Evolutionary conservation across 2,888 invertebrate species (phyloP), one percentile per base, ranked within the genome.

Genomic region (Drosophila melanosoma): DNA sequence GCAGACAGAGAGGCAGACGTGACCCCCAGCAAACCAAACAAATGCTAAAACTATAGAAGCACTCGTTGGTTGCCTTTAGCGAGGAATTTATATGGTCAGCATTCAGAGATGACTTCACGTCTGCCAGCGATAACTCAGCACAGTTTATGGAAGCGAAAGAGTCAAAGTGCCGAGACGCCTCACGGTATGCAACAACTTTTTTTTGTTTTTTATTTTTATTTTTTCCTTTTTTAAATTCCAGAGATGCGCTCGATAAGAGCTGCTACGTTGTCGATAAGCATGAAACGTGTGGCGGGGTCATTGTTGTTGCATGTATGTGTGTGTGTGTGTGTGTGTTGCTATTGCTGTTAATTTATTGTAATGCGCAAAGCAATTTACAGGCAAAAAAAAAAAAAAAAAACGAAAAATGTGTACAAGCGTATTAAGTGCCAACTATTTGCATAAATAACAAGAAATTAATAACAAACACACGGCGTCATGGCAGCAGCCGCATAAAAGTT

Each of bases 361-460:
- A 87, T 87, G 82, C 82, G 79, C 82, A 83, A 78, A 85, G 83
- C 82, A 78, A 86, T 83, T 83, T 79, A 71, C 74, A 60, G 51
- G 64, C 26, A 51, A 58, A 63, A 56, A 63, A 38, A 48, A 29
- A 42, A 38, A 35, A 26, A 33, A 12, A 33, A 5, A 17, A 20
- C 17, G 38, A 15, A 29, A 23, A 45, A 45, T 23, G 29, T 72
- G 36, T 79, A 69, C 76, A 75, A 67, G 76, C 90, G 81, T 79
- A 90, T 90, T 90, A 87, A 87, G 89, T 90, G 89, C 81, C 78
- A 90, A 90, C 90, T 87, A 90, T 87, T 87, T 90, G 89, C 90
- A 90, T 90, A 90, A 87, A 90, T 87, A 87, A 87, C 90, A 90
- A 88, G 87, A 87, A 87, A 87, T 87, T 90, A 87, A 90, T 87